A percentile compares a stretch with the other conserved stretches of the same genome.
phyloP scores from a whole-genome alignment of 2,888 invertebrate genomes.

The Andricus quercusramuli region DNA sequence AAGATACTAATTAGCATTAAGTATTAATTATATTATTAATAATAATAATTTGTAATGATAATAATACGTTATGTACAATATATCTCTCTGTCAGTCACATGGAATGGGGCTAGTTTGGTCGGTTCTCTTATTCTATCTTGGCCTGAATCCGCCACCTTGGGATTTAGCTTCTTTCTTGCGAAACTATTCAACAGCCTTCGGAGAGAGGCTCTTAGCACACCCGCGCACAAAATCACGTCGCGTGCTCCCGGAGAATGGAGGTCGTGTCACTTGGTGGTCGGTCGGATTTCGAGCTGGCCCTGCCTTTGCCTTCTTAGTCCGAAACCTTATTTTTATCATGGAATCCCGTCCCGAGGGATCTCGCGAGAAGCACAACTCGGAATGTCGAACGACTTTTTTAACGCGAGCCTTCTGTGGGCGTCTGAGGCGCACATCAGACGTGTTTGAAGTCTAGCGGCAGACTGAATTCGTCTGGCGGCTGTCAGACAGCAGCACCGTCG shows the following conservation, averaged over 20 bases:
- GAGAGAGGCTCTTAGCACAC: conserved; percentile 13
- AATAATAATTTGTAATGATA: conserved; percentile 9
- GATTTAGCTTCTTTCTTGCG: conserved; percentile 33
- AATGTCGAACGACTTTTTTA: conserved; percentile 27
- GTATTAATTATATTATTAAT: not conserved
- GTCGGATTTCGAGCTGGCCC: not conserved
- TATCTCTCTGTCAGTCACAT: conserved; percentile 12
- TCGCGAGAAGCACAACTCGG: conserved; percentile 24
- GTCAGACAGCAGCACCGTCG: conserved; percentile 70
- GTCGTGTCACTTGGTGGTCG: conserved; percentile 18
- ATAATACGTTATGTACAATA: conserved; percentile 4
- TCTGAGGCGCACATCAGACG: conserved; percentile 51
- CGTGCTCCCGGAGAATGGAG: conserved; percentile 20
- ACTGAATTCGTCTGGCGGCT: conserved; percentile 75
- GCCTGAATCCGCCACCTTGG: conserved; percentile 29
- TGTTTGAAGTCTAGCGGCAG: conserved; percentile 72
- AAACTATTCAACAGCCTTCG: conserved; percentile 33
- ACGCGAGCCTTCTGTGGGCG: conserved; percentile 21
- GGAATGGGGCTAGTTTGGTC: conserved; percentile 40
- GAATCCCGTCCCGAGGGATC: not conserved
- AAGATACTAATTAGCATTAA: not conserved
- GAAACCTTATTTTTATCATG: conserved; percentile 1
- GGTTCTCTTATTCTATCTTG: conserved; percentile 23
- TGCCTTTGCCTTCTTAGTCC: not conserved
- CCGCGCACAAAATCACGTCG: conserved; percentile 37